A percentile compares a stretch with the other conserved stretches of the same genome.
These are phyloP conservation scores for Siphlonurus alternatus DNA, from an alignment of 2,888 invertebrate genomes.

Conservation along the genomic window DNA sequence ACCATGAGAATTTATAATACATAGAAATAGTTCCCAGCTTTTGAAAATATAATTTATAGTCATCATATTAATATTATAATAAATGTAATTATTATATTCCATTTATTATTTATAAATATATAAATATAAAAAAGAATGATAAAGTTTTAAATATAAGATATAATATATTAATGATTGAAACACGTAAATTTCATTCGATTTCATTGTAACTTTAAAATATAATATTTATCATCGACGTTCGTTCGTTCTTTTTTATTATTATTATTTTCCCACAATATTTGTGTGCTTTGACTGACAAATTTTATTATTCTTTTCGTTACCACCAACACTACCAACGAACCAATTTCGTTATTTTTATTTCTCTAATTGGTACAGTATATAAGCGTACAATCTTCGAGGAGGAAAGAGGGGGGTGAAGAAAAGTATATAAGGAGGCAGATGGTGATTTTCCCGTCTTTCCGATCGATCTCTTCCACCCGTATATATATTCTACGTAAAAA, in stretches of 20 bases:
- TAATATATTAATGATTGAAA: too few relatives aligned
- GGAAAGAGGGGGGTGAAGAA: neutral
- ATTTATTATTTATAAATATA: too few relatives aligned
- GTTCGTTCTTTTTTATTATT: too few relatives aligned
- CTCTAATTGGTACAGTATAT: neutral
- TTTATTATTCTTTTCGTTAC: too few relatives aligned
- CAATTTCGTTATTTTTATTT: neutral
- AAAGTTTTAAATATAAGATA: too few relatives aligned
- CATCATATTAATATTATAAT: neutral
- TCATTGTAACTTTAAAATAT: too few relatives aligned
- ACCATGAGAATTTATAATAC: neutral
- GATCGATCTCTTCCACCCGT: neutral
- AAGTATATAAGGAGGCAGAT: neutral
- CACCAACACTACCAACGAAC: too few relatives aligned
- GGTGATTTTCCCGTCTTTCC: neutral
- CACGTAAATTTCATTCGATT: too few relatives aligned
- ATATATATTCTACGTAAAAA: neutral
- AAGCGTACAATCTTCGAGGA: neutral
- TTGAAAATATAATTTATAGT: neutral
- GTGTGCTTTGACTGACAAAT: too few relatives aligned
- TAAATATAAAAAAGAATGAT: too few relatives aligned
- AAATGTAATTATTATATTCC: neutral
- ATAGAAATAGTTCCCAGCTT: neutral
- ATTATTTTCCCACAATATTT: too few relatives aligned
- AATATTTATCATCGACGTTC: too few relatives aligned